phyloP scores from a whole-genome alignment of 2,888 invertebrate genomes.

The Drosophila prostipennis region DNA sequence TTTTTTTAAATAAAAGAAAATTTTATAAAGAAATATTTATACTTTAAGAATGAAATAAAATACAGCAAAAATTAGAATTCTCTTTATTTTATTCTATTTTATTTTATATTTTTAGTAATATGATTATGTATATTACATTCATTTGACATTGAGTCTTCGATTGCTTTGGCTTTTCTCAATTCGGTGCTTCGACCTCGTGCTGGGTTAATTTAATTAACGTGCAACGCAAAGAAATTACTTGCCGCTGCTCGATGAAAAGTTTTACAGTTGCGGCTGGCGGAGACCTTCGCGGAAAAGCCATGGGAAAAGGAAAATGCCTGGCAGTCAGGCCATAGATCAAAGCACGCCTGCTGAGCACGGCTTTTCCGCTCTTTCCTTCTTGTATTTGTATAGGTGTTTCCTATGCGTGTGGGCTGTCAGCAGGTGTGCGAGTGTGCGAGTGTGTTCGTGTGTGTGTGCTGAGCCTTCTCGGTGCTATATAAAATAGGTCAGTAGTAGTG shows the following conservation, averaged over 20 bases:
- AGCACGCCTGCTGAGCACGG: constrained; percentile 52
- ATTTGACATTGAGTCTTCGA: background rate
- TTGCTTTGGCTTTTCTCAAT: background rate
- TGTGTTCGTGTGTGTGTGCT: constrained; percentile 18
- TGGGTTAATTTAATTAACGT: constrained; percentile 73
- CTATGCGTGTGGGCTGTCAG: constrained; percentile 31
- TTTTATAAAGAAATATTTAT: too few relatives aligned
- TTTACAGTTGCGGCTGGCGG: constrained; percentile 44
- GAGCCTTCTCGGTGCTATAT: constrained; percentile 44
- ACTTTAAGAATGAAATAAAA: too few relatives aligned
- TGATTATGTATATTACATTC: too few relatives aligned
- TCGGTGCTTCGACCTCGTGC: constrained; percentile 41
- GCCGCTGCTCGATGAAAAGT: constrained; percentile 51
- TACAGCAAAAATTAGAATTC: too few relatives aligned
- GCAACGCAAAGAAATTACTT: constrained; percentile 65
- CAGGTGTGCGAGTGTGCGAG: constrained; percentile 17
- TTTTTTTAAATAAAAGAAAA: too few relatives aligned
- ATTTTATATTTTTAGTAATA: too few relatives aligned
- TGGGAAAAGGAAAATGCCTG: constrained; percentile 28
- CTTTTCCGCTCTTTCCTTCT: constrained; percentile 15
- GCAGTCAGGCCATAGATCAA: constrained; percentile 64
- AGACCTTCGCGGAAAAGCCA: constrained; percentile 44
- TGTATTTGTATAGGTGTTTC: constrained; percentile 30
- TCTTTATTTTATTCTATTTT: too few relatives aligned
- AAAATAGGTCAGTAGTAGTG: constrained; percentile 73